These are phyloP conservation scores for Rhagonycha lutea DNA, from an alignment of 2,888 invertebrate genomes.

Conservation along the genomic window DNA sequence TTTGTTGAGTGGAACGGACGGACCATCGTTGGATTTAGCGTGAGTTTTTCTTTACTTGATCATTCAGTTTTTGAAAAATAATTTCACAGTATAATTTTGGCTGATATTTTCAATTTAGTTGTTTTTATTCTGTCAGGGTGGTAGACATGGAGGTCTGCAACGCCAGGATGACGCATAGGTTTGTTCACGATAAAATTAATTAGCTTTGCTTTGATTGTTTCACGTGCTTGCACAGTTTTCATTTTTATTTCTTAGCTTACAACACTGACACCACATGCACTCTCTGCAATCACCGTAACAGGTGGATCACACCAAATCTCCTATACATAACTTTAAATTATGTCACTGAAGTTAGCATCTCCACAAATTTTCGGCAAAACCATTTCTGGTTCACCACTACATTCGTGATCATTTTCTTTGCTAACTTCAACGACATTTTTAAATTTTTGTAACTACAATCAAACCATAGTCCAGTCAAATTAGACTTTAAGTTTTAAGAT, in stretches of 20 bases:
- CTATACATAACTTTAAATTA: neutral
- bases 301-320: neutral
- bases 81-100: constrained; percentile 16
- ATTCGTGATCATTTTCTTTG: neutral
- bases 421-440: neutral
- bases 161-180: constrained; percentile 72
- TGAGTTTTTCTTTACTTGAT: constrained; percentile 51
- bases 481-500: no score
- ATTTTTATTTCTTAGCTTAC: constrained; percentile 17
- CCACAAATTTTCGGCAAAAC: neutral
- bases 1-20: constrained; percentile 70
- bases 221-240: constrained; percentile 43
- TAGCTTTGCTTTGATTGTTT: constrained; percentile 50
- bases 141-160: constrained; percentile 70
- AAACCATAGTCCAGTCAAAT: neutral
- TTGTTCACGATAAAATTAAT: constrained; percentile 55
- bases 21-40: constrained; percentile 75
- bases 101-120: constrained; percentile 23
- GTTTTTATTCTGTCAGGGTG: constrained; percentile 57
- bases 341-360: neutral
- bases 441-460: neutral
- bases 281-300: neutral
- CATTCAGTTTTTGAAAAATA: neutral
- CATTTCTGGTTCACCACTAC: neutral
- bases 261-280: neutral